Evolutionary conservation across 2,797 vertebrate genomes (phyloP), one percentile per base, ranked within the genome.

Genomic region (Cephalopachus bancanus): DNA sequence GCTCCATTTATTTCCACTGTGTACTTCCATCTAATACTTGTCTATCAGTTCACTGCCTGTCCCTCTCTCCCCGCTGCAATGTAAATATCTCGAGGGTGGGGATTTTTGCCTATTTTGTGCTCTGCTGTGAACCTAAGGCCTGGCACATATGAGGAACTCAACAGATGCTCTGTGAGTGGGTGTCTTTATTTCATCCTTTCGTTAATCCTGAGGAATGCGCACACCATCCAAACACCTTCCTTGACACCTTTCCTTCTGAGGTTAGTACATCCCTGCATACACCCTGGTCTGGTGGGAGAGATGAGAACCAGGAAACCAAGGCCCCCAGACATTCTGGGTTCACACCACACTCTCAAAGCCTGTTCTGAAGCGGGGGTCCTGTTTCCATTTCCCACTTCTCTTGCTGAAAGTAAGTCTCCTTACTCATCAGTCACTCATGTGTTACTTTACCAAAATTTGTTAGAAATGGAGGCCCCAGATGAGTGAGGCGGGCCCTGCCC

Each of bases 11-110:
- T 22, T 33, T 64, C 93, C 69, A 19, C n/a, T 10, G 0, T 7
- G 1, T 11, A 12, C 22, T 28, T 72, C 37, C 26, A 26, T 30
- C 76, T 59, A 51, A 49, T 33, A 7, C 9, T 53, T 4, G 7
- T 14, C 22, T 64, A 1, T 11, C 11, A 6, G 0, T 17, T 3
- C 10, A 10, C 6, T 6, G 4, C 12, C 55, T 30, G 24, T 30
- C 33, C 37, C 37, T 37, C 37, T 26, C n/a, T 10, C 57, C 55
- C 2, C 8, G 4, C 7, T 7, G 22, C 22, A 20, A 57, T 16
- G 51, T 28, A n/a, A 53, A 24, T 10, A 4, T 16, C 11, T 0
- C 0, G 10, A 67, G 30, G 0, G 24, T 7, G 2, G 17, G 44
- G 6, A 14, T 10, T 59, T 33, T n/a, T 59, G n/a, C 28, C 44